These are phyloP conservation scores for Psophia crepitans DNA, from an alignment of 2,113 vertebrate species.

Conservation along the genomic window DNA sequence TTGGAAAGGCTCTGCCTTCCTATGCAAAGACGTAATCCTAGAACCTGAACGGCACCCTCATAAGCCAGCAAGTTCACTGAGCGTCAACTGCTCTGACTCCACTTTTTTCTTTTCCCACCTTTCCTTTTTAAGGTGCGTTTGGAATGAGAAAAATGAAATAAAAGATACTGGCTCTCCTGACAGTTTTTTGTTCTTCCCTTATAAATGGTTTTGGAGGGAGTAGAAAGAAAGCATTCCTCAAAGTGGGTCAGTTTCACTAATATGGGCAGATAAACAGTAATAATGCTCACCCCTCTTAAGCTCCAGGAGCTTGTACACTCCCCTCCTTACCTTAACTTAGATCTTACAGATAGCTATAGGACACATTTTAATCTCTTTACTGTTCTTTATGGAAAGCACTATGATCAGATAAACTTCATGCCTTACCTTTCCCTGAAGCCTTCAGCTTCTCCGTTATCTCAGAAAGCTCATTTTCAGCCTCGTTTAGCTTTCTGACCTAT, in stretches of 20 bases:
- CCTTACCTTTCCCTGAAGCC: conserved; percentile 82
- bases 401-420: background rate
- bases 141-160: background rate
- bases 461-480: conserved; percentile 85
- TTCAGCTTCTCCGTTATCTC: conserved; percentile 86
- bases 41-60: background rate
- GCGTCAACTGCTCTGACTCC: background rate
- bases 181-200: background rate
- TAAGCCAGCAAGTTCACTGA: background rate
- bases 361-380: background rate
- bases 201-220: background rate
- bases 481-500: conserved; percentile 86
- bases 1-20: background rate
- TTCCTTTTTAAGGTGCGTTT: background rate
- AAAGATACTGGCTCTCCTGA: background rate
- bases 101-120: background rate
- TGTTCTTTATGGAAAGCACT: background rate
- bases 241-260: background rate
- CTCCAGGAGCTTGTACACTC: background rate
- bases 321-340: background rate
- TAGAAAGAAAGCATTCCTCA: background rate
- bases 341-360: background rate
- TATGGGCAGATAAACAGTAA: background rate
- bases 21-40: background rate
- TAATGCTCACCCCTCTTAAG: background rate